A percentile compares a stretch with the other conserved stretches of the same genome.
These are phyloP conservation scores for Aurelia aurita DNA, from an alignment of 30 jellyfish, hydroid and myxozoan species.

Conservation along the genomic window DNA sequence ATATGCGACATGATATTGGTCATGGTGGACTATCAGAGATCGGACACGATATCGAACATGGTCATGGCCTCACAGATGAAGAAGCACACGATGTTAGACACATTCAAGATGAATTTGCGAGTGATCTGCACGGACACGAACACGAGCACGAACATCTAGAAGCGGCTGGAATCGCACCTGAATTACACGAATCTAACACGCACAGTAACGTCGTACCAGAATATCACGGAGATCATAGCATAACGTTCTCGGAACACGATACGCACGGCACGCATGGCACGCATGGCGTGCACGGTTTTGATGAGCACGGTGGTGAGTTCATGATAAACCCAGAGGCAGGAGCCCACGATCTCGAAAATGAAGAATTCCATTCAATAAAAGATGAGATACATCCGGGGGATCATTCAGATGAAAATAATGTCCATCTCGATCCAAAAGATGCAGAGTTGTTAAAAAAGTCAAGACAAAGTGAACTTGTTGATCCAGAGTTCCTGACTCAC, in stretches of 20 bases:
- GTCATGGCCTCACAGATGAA: neutral
- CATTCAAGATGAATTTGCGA: slow-evolving; percentile 7
- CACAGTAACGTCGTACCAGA: slow-evolving; percentile 31
- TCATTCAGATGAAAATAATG: slow-evolving; percentile 48
- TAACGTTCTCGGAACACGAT: neutral
- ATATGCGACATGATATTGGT: neutral
- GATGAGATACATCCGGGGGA: slow-evolving; percentile 46
- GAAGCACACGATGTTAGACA: neutral
- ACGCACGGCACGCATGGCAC: slow-evolving; percentile 4
- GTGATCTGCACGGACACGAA: neutral
- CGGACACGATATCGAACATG: slow-evolving; percentile 3
- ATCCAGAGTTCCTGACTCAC: slow-evolving; percentile 60
- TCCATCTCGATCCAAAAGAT: slow-evolving; percentile 57
- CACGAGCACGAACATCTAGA: slow-evolving; percentile 5
- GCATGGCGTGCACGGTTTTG: slow-evolving; percentile 58
- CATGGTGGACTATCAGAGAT: neutral
- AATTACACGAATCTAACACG: neutral
- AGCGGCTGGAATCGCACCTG: slow-evolving; percentile 13
- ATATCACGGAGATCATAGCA: neutral
- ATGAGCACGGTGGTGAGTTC: slow-evolving; percentile 65
- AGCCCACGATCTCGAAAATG: slow-evolving; percentile 1
- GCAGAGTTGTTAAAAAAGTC: slow-evolving; percentile 50
- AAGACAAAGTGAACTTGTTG: slow-evolving; percentile 40
- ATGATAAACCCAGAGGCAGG: slow-evolving; percentile 1
- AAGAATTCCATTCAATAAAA: neutral